Evolutionary conservation across 1,140 invertebrate genomes (phyloP), one percentile per base, ranked within the genome.

Genomic region (Cyclina sinensis): DNA sequence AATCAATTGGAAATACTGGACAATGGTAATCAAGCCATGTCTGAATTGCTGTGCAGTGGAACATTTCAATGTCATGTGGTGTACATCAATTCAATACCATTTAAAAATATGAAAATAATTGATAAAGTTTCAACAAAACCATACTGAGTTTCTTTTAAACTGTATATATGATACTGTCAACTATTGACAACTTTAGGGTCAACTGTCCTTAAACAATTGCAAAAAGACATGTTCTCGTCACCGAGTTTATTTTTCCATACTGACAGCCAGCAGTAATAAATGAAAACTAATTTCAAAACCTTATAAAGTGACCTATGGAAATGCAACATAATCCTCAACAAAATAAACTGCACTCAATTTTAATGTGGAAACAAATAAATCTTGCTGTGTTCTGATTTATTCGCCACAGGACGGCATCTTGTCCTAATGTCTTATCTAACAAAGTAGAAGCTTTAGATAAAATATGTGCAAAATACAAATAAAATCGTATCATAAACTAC

Each of bases 101-200:
- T 51, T 78, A 30, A 78, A 78, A 78, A 78, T 78, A 78, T 78
- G 11, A 78, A 78, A 78, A 78, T 78, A 78, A 78, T 78, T 54
- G 39, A 78, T 48, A 7, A n/a, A 12, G 30, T 51, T 46, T 14
- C 46, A 78, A 18, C 54, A 46, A 54, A 32, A 27, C 24, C 14
- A 14, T 35, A 65, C 30, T 16, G 24, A 65, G 21, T 54, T 54
- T 54, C 51, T 54, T 54, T 54, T 12, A 54, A 14, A 18, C 21
- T 18, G 21, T 18, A 12, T 54, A 54, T 62, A 62, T 62, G 57
- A 62, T 62, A 62, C 57, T 27, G 9, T 62, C 4, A 62, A 27
- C 3, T 27, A 54, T 3, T 54, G 21, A 18, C 9, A 54, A 11
- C 51, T 3, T 54, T 2, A 54, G 51, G 57, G 24, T 62, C 57